A percentile compares a stretch with the other conserved stretches of the same genome.
These are phyloP conservation scores for Monoplex corrugatus DNA, from an alignment of 2,888 invertebrate genomes.

Conservation along the genomic window DNA sequence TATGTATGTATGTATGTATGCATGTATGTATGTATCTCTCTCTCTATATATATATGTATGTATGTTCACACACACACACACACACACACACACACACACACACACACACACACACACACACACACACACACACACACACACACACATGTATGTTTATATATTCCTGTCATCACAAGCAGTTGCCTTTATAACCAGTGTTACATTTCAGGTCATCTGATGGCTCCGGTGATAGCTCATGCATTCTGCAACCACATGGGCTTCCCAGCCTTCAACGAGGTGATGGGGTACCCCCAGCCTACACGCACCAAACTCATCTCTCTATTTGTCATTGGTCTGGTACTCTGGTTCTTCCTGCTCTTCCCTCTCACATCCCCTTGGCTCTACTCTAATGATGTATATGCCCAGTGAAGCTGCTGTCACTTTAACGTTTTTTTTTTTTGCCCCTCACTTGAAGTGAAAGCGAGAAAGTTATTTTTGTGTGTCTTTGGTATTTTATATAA, in stretches of 20 bases:
- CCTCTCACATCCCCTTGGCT: slow-evolving; percentile 88
- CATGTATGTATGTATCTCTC: not conserved
- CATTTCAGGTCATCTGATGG: slow-evolving; percentile 87
- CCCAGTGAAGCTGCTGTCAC: slow-evolving; percentile 58
- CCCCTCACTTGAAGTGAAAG: too few relatives aligned
- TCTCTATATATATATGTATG: too few relatives aligned
- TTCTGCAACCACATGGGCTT: slow-evolving; percentile 99
- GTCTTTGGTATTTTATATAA: not conserved
- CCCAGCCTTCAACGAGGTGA: slow-evolving; percentile 90
- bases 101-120: too few relatives aligned
- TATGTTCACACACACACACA: not conserved
- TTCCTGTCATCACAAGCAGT: not conserved
- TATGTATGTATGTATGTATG: not conserved
- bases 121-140: not conserved
- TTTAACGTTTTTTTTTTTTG: too few relatives aligned
- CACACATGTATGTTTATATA: not conserved
- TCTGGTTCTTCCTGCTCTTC: slow-evolving; percentile 89
- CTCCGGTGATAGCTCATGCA: slow-evolving; percentile 93
- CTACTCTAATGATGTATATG: slow-evolving; percentile 82
- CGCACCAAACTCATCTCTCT: slow-evolving; percentile 86
- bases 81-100: too few relatives aligned
- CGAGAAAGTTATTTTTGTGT: not conserved
- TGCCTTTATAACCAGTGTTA: not conserved
- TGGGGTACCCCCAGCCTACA: slow-evolving; percentile 85
- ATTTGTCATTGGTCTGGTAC: slow-evolving; percentile 89